Evolutionary conservation across 2,113 vertebrate genomes (phyloP).

Genomic region (Ptilonorhynchus violaceus): DNA sequence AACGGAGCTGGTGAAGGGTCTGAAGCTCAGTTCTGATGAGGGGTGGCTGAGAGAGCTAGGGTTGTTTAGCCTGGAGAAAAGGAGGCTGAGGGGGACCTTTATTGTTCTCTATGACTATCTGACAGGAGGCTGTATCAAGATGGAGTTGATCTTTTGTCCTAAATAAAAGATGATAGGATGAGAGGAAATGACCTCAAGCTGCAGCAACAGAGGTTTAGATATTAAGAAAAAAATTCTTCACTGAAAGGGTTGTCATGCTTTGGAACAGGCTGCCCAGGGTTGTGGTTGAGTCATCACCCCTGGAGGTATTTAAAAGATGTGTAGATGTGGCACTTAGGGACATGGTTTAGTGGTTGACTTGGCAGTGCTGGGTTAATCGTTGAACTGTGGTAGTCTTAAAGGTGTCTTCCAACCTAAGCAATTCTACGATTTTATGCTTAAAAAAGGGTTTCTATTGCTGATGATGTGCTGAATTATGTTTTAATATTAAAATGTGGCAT

Average conservation of each 20-base stretch:
- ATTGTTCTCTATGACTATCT: not conserved
- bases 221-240: not conserved
- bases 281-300: not conserved
- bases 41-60: not conserved
- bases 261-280: not conserved
- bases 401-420: not conserved
- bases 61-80: not conserved
- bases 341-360: not conserved
- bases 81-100: not conserved
- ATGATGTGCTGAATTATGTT: not conserved
- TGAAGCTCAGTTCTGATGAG: not conserved
- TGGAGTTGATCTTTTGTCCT: not conserved
- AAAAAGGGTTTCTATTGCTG: not conserved
- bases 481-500: not conserved
- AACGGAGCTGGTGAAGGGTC: not conserved
- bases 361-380: not conserved
- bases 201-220: not conserved
- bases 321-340: fast-evolving
- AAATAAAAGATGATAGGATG: not conserved
- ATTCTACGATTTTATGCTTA: not conserved
- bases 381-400: not conserved
- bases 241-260: not conserved
- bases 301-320: not conserved
- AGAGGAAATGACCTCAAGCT: not conserved
- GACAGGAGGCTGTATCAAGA: not conserved